Conservation (phyloP, 1,140 invertebrate species). For the Drosophila yakuba region DNA sequence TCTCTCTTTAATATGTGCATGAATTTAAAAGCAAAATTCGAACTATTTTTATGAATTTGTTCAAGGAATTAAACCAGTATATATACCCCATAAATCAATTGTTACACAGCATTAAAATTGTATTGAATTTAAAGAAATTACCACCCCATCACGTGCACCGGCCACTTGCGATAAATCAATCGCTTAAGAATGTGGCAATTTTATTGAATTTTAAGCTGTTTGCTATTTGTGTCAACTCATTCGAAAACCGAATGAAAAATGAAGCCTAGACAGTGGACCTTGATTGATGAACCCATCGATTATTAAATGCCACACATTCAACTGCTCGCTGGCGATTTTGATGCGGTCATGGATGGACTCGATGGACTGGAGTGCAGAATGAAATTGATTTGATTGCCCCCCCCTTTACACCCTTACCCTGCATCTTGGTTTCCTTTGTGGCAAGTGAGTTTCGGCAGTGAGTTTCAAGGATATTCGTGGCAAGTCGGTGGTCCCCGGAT, state of each 20-base stretch:
- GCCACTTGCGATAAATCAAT: conserved; percentile 20
- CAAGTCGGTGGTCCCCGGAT: too few relatives aligned
- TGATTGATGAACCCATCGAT: conserved; percentile 50
- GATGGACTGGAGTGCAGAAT: conserved; percentile 30
- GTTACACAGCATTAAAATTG: not conserved
- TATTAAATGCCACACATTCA: conserved; percentile 31
- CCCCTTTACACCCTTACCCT: too few relatives aligned
- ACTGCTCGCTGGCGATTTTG: conserved; percentile 14
- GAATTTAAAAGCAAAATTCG: not conserved
- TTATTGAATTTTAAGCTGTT: conserved; percentile 33
- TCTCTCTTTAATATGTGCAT: not conserved
- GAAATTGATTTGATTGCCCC: conserved; percentile 40
- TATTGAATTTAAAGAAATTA: conserved; percentile 5
- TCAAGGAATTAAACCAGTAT: not conserved
- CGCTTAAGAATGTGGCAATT: conserved; percentile 11
- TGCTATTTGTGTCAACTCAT: conserved; percentile 35
- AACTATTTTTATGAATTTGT: not conserved
- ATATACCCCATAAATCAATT: not conserved
- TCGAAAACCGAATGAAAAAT: conserved; percentile 19
- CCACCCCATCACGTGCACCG: not conserved
- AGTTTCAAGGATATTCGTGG: not conserved
- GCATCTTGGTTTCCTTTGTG: conserved; percentile 15
- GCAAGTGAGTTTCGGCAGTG: not conserved
- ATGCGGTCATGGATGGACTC: conserved; percentile 37
- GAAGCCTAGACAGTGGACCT: conserved; percentile 10